Evolutionary conservation across 2,113 vertebrate genomes (phyloP), one percentile per base, ranked within the genome.

Genomic region (Amblyornis subalaris): DNA sequence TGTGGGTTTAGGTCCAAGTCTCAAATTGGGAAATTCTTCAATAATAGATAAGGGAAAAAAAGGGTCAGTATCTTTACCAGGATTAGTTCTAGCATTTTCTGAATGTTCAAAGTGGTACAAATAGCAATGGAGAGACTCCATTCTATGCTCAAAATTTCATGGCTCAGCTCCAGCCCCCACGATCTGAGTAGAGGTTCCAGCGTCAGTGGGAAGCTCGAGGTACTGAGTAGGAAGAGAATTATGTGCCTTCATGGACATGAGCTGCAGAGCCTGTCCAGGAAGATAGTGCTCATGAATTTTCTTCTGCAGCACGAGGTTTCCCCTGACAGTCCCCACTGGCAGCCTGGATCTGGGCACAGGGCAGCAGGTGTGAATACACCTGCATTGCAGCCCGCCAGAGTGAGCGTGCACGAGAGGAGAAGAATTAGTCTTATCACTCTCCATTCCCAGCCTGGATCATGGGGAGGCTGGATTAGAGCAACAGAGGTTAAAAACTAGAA

Each of bases 401-500:
- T 19, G 40, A 84, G 31, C 24, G 35, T 10, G 15, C 15, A 85
- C 4, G 35, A 31, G 11, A 67, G 51, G 10, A 85, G 26, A n/a
- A 70, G 35, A 36, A 78, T 84, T 65, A 72, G 36, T 21, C 22
- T 65, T 47, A n/a, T 5, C 7, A 3, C 35, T 87, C 29, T 85
- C 35, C 19, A 51, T 70, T 35, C 4, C 38, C 45, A 80, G 26
- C 4, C 19, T 83, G 54, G 15, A 44, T 78, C 25, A 23, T 2
- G 1, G 6, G 19, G 15, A 72, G 17, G 23, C 26, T 79, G 36
- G 7, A 40, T 57, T 42, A 91, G 31, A 89, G 62, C 38, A 89
- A 73, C 19, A 58, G 54, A 93, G 72, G 66, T 78, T 96, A 91
- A 91, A 94, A 96, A 61, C 33, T 60, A 73, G 84, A 81, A 94